A percentile compares a stretch with the other conserved stretches of the same genome.
Conservation (phyloP, 2,113 vertebrate species). For the Amblyornis subalaris region DNA sequence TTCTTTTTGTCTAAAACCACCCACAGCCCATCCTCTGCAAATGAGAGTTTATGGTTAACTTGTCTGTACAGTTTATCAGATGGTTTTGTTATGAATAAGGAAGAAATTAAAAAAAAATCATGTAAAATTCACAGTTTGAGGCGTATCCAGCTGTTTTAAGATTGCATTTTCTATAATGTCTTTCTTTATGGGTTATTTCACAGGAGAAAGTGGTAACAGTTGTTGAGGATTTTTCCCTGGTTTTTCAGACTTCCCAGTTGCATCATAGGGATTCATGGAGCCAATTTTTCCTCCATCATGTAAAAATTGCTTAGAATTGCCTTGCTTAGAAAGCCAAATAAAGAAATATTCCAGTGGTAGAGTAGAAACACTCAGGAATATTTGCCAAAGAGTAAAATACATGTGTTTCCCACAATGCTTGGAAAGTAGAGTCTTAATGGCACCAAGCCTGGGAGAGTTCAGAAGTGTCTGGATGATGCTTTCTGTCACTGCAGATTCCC, state of each 20-base stretch:
- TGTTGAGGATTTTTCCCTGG: not conserved
- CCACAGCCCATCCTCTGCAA: not conserved
- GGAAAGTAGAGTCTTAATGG: not conserved
- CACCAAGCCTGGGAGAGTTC: not conserved
- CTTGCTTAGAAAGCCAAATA: not conserved
- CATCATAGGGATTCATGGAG: not conserved
- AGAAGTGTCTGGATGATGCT: not conserved
- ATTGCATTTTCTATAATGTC: not conserved
- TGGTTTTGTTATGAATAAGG: not conserved
- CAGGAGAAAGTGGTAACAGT: not conserved
- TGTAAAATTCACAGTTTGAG: not conserved
- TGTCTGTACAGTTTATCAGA: not conserved
- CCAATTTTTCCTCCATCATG: not conserved
- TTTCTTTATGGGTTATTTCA: not conserved
- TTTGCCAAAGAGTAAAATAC: not conserved
- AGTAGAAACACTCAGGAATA: not conserved
- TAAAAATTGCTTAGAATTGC: not conserved
- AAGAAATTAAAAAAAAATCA: not conserved
- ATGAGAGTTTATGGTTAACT: not conserved
- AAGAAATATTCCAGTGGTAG: not conserved
- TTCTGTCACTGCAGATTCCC: not conserved
- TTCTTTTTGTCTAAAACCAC: not conserved
- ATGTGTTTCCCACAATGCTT: accelerated
- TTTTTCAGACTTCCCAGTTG: not conserved
- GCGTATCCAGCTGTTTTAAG: not conserved